Evolutionary conservation across 1,140 invertebrate species (phyloP).

Genomic region (Diprion similis): DNA sequence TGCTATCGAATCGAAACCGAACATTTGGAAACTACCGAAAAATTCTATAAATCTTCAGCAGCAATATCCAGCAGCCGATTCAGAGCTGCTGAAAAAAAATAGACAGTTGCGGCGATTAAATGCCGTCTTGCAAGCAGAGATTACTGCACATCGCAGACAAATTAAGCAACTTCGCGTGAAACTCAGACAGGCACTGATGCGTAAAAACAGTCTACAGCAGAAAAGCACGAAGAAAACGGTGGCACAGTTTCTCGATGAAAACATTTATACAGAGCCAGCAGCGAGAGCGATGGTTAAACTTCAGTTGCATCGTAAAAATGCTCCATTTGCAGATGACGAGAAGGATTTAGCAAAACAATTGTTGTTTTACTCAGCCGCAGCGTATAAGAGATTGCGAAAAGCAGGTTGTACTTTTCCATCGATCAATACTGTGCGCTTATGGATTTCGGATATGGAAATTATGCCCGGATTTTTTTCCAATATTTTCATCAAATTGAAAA

Average conservation of each 20-base stretch:
- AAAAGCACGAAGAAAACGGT: background rate
- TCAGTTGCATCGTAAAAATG: slow-evolving; percentile 19
- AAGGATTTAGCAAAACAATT: slow-evolving; percentile 29
- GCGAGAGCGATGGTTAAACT: background rate
- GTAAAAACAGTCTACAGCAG: background rate
- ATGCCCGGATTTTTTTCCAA: slow-evolving; percentile 27
- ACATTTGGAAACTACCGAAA: background rate
- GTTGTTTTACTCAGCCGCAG: slow-evolving; percentile 30
- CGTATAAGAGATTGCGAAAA: slow-evolving; percentile 28
- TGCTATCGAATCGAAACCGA: background rate
- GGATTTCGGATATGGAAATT: slow-evolving; percentile 29
- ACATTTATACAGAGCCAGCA: background rate
- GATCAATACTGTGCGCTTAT: slow-evolving; percentile 25
- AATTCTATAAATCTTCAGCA: background rate
- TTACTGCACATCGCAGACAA: background rate
- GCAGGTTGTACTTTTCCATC: slow-evolving; percentile 28
- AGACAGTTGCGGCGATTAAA: background rate
- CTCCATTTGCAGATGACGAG: slow-evolving; percentile 18
- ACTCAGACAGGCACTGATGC: background rate
- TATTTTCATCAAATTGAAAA: slow-evolving; percentile 27
- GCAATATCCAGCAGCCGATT: background rate
- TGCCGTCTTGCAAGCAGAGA: background rate
- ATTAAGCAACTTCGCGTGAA: background rate
- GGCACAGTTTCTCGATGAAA: background rate
- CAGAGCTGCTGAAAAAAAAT: background rate